Base-by-base conservation (phyloP, 2,888 invertebrate species). In the Zygothrica quintamaculata region DNA sequence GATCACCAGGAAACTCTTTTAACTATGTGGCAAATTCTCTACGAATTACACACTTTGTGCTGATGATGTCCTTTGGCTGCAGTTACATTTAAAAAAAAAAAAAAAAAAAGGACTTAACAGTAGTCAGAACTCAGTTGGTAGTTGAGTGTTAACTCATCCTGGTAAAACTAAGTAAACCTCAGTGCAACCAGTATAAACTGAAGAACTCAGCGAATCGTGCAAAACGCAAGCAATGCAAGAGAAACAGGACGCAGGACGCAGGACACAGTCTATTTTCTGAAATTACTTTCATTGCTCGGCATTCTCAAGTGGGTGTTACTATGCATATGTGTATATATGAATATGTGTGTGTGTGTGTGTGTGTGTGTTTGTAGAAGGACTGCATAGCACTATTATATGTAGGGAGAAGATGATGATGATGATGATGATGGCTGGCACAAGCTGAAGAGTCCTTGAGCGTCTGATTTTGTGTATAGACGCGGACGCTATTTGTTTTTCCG, bases 391-490 rank as follows among this genome's bases (percentile, higher is more conserved):
- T 40, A 29, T n/a, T 29, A n/a, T 11, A 31, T 48, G 34, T 18
- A 37, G 31, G 39, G 44, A 44, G 44, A 48, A 40, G 44, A 48
- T 9, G 37, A 13, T 13, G 29, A 43, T 11, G n/a, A n/a, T n/a
- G n/a, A n/a, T n/a, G n/a, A n/a, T n/a, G n/a, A 18, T 25, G 43
- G 43, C 65, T 62, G 53, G 67, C 56, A n/a, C n/a, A 60, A 74
- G 55, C 86, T 82, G 59, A 76, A 86, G 78, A 89, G 88, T 88
- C 89, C 88, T 88, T 88, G 89, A 88, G 87, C 77, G 84, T 88
- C 87, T 87, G 87, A 85, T 85, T 87, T 80, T 82, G 77, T 87
- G 87, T 88, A 88, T 79, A 84, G 87, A 88, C 87, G 74, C 77
- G 75, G 66, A 75, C 69, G 78, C 40, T 81, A 84, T 81, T 87